Conservation (phyloP, 2,888 invertebrate species). For the Oscheius sp. region DNA sequence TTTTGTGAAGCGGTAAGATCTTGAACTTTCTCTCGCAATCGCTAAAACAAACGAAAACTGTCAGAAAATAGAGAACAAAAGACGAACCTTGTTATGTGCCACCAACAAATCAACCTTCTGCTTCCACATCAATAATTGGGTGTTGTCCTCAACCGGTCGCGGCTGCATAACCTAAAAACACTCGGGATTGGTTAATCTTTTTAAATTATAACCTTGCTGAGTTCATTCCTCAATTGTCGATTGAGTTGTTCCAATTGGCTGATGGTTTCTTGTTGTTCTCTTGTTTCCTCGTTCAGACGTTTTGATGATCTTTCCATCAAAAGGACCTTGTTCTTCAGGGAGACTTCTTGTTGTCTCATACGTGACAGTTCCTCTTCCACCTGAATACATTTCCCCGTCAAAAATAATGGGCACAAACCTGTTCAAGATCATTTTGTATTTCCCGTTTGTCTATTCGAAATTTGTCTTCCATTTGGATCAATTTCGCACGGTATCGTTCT, state of each 20-base stretch:
- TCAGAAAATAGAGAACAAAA: not conserved
- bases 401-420: slow-evolving; percentile 36
- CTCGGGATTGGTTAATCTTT: not conserved
- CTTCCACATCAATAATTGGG: slow-evolving; percentile 57
- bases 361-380: slow-evolving; percentile 59
- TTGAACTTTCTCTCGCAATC: slow-evolving; percentile 58
- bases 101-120: slow-evolving; percentile 62
- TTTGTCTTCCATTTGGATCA: slow-evolving; percentile 59
- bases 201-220: slow-evolving; percentile 41
- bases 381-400: slow-evolving; percentile 18
- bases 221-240: slow-evolving; percentile 51
- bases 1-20: slow-evolving; percentile 40
- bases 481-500: slow-evolving; percentile 53
- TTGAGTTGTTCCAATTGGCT: slow-evolving; percentile 57
- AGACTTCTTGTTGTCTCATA: slow-evolving; percentile 55
- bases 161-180: slow-evolving; percentile 49
- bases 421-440: slow-evolving; percentile 59
- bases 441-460: slow-evolving; percentile 52
- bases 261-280: slow-evolving; percentile 54
- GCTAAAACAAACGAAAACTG: slow-evolving; percentile 38
- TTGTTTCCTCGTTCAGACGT: slow-evolving; percentile 53
- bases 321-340: slow-evolving; percentile 53
- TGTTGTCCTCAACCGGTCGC: slow-evolving; percentile 52
- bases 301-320: slow-evolving; percentile 58
- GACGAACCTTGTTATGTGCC: slow-evolving; percentile 59